Base-by-base conservation (phyloP, 2,113 vertebrate genomes). In the Oncorhynchus mykiss region DNA sequence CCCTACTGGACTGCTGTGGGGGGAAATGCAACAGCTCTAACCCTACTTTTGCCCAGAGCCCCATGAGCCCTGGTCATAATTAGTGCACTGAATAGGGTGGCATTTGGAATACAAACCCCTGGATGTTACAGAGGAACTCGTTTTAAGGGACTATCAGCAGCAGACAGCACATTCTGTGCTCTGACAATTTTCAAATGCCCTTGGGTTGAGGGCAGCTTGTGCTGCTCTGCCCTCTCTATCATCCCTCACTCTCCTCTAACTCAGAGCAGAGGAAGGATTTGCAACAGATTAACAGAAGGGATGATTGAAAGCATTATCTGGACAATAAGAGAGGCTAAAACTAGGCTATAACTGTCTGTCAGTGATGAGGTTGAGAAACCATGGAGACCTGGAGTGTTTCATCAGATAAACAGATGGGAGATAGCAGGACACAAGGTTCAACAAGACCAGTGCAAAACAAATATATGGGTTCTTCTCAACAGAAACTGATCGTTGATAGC, bases 221-320 rank as follows among this genome's bases (percentile, higher is more conserved):
- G 59, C 2, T 22, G 59, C 59, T 22, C 59, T 62, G 5, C 20
- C 9, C 59, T 24, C 34, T 7, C 34, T 34, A 7, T 34, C 34
- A 34, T 34, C 34, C 6, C 67, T 73, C 5, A 9, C 18, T 69
- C 20, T 34, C 8, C 13, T 39, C 25, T 25, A 51, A 62, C 49
- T 59, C 25, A 24, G 69, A 81, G 74, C 51, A 54, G 51, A 18
- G 51, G 51, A 54, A 54, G 16, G 14, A 54, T 54, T 77, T 74
- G 49, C 75, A 67, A 59, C 75, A 77, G 72, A 76, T 78, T 66
- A 74, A 67, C 72, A 74, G 24, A 78, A 78, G 4, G 5, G 48
- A 71, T 71, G 71, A 77, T 71, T 71, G 59, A 67, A 62, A 72
- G 68, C 68, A 72, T 75, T 78, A 72, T 78, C 69, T 72, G 39